A percentile compares a stretch with the other conserved stretches of the same genome.
Evolutionary conservation across 2,113 vertebrate genomes (phyloP).

Genomic region (Myiozetetes cayanensis): DNA sequence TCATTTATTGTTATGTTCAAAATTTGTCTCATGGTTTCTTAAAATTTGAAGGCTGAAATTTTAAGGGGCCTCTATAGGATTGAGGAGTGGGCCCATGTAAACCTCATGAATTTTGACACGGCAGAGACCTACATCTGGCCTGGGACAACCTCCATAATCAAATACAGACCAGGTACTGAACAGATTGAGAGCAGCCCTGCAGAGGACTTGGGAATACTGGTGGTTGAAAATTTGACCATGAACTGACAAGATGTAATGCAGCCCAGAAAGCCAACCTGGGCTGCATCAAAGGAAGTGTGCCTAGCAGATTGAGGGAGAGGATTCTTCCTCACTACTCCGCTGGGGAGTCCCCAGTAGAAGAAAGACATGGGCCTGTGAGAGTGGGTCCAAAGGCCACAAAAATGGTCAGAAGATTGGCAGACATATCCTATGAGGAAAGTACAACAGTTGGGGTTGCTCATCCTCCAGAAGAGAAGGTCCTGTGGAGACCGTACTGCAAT

Average conservation of each 20-base stretch:
- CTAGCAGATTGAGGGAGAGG: background rate
- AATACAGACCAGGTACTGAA: background rate
- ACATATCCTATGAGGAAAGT: background rate
- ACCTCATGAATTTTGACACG: background rate
- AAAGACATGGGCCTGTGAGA: background rate
- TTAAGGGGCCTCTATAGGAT: background rate
- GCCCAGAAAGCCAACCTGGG: background rate
- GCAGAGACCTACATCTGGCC: background rate
- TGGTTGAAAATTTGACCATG: background rate
- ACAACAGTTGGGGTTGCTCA: background rate
- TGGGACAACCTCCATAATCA: accelerated
- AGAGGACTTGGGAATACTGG: background rate
- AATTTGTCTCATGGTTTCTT: background rate
- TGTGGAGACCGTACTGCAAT: background rate
- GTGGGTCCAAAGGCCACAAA: background rate
- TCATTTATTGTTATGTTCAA: background rate
- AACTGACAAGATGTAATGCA: background rate
- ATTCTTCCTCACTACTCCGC: background rate
- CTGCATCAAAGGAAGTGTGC: background rate
- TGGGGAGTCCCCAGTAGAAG: too few relatives aligned
- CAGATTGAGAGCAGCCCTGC: background rate
- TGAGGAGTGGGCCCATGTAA: background rate
- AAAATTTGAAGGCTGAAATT: background rate
- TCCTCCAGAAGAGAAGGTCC: background rate
- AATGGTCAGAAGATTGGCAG: background rate